These are phyloP conservation scores for Heterodera carotae DNA, from an alignment of 1,140 invertebrate genomes.

Conservation along the genomic window DNA sequence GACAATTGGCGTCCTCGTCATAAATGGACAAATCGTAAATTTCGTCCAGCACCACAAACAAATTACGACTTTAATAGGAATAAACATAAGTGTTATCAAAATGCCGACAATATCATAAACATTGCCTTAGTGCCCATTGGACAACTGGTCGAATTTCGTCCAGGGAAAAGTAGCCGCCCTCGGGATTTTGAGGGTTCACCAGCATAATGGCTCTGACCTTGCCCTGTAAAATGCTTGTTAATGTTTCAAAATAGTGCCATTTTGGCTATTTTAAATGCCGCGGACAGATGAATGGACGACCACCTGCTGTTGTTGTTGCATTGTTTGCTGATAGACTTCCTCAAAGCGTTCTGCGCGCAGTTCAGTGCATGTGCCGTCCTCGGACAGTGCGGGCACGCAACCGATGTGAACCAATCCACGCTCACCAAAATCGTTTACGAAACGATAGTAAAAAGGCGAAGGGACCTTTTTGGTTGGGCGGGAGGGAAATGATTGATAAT, in stretches of 20 bases:
- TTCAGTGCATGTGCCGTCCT: slow-evolving; percentile 35
- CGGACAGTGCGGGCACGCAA: slow-evolving; percentile 42
- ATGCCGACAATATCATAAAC: neutral
- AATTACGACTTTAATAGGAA: slow-evolving; percentile 32
- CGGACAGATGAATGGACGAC: too few relatives aligned
- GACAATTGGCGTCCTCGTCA: slow-evolving; percentile 31
- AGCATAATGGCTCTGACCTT: slow-evolving; percentile 50
- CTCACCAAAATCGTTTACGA: slow-evolving; percentile 53
- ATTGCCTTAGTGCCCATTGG: slow-evolving; percentile 37
- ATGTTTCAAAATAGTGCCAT: too few relatives aligned
- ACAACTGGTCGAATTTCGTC: slow-evolving; percentile 46
- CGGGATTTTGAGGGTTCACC: slow-evolving; percentile 53
- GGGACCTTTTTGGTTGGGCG: slow-evolving; percentile 8
- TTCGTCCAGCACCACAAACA: slow-evolving; percentile 50
- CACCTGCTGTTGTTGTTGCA: slow-evolving; percentile 4
- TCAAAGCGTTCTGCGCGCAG: slow-evolving; percentile 47
- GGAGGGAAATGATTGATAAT: too few relatives aligned
- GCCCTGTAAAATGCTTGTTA: slow-evolving; percentile 36
- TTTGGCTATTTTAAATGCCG: too few relatives aligned
- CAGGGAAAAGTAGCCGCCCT: slow-evolving; percentile 48
- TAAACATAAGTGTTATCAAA: neutral
- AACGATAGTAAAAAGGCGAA: slow-evolving; percentile 50
- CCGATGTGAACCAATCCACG: slow-evolving; percentile 45
- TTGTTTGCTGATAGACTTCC: slow-evolving; percentile 39
- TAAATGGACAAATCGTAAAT: slow-evolving; percentile 51